These are phyloP conservation scores for Merodon equestris DNA, from an alignment of 2,888 invertebrate genomes.

Conservation along the genomic window DNA sequence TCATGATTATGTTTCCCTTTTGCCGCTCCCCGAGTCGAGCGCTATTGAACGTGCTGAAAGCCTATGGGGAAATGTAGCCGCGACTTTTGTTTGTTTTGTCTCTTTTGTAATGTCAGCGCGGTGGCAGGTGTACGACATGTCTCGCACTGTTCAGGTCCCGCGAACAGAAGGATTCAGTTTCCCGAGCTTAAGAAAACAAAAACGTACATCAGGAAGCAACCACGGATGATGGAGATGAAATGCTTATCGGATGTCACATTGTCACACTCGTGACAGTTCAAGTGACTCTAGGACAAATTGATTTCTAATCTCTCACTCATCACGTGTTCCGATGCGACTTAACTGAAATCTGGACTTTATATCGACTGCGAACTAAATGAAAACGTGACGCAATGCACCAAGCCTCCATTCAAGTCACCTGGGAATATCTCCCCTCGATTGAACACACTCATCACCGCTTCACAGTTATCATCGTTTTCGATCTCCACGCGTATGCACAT, in stretches of 20 bases:
- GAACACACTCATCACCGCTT: background rate
- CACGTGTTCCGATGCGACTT: constrained; percentile 8
- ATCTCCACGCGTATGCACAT: constrained; percentile 10
- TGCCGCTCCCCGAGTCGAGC: background rate
- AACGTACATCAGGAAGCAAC: constrained; percentile 26
- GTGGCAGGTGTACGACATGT: constrained; percentile 53
- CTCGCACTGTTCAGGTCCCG: constrained; percentile 40
- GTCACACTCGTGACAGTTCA: constrained; percentile 5
- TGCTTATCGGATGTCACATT: background rate
- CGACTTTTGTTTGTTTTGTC: constrained; percentile 33
- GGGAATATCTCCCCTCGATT: background rate
- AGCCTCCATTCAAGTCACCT: no score
- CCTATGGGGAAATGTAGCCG: background rate
- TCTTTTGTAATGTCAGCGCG: constrained; percentile 26
- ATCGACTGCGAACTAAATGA: no score
- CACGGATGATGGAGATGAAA: background rate
- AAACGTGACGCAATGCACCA: no score
- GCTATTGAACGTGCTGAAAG: background rate
- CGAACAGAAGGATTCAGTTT: constrained; percentile 18
- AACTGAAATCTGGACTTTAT: background rate
- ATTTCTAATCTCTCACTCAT: constrained; percentile 9
- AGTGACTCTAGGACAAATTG: no score
- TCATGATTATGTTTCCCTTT: constrained; percentile 2
- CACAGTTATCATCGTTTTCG: no score
- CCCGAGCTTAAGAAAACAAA: constrained; percentile 2